Conservation (phyloP, 1,140 invertebrate species). For the Drosophila mojavensis region DNA sequence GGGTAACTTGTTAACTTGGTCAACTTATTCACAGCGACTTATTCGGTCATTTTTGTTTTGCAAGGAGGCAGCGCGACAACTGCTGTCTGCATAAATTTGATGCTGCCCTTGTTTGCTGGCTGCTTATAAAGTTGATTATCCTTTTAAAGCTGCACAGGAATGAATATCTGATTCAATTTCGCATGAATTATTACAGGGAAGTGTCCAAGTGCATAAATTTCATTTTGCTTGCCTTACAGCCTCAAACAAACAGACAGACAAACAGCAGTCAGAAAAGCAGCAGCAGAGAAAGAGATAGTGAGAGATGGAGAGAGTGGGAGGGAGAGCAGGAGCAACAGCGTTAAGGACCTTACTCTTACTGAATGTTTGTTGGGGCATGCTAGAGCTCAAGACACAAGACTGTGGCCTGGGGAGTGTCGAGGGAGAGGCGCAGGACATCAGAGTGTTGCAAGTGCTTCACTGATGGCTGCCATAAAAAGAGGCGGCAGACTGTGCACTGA, state of each 20-base stretch:
- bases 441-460: conserved; percentile 32
- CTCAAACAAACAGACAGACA: conserved; percentile 33
- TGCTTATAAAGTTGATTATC: conserved; percentile 79
- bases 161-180: conserved; percentile 83
- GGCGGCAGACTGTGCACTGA: conserved; percentile 75
- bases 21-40: neutral
- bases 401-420: neutral
- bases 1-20: conserved; percentile 11
- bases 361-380: conserved; percentile 69
- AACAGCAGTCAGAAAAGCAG: conserved; percentile 8
- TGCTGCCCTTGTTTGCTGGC: conserved; percentile 20
- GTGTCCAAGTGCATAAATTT: conserved; percentile 83
- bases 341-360: conserved; percentile 60
- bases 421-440: neutral
- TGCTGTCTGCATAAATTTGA: conserved; percentile 62
- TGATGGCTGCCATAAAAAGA: conserved; percentile 75
- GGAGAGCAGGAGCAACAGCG: conserved; percentile 19
- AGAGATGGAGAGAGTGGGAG: neutral
- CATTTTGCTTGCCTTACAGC: conserved; percentile 58
- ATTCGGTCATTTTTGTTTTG: conserved; percentile 48
- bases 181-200: conserved; percentile 81
- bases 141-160: conserved; percentile 78
- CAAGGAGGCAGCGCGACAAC: conserved; percentile 14
- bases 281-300: neutral
- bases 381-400: conserved; percentile 56